Conservation (phyloP, 1,140 invertebrate genomes). For the Chironomus striatipennis region DNA sequence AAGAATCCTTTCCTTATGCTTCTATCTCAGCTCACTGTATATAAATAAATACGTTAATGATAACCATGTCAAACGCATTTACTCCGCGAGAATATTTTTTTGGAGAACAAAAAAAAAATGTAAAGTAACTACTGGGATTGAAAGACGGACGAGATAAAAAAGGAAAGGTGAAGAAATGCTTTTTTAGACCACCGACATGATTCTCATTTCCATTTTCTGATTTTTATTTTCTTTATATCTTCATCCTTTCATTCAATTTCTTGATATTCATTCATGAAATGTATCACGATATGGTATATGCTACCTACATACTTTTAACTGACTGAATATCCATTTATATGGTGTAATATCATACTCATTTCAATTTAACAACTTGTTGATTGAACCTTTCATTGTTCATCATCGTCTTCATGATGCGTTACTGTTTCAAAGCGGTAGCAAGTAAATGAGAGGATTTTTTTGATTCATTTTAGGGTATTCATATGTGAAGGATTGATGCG, state of each 20-base stretch:
- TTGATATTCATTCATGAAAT: background rate
- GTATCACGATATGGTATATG: background rate
- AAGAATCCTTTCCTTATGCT: background rate
- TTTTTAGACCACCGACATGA: background rate
- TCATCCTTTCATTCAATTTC: conserved; percentile 1
- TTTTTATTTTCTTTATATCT: background rate
- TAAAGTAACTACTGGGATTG: no score
- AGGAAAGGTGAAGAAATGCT: background rate
- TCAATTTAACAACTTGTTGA: conserved; percentile 13
- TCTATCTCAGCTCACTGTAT: background rate
- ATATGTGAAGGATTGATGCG: no score
- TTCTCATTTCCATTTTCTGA: background rate
- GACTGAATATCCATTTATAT: no score
- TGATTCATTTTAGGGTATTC: no score
- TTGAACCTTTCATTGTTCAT: conserved; percentile 10
- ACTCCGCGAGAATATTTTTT: no score
- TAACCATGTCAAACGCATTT: background rate
- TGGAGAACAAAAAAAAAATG: no score
- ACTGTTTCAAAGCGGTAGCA: background rate
- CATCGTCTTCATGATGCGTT: background rate
- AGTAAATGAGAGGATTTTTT: background rate
- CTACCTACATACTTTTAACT: no score
- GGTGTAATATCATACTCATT: background rate
- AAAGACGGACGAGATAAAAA: background rate
- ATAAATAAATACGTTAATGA: background rate